Evolutionary conservation across 1,140 invertebrate species (phyloP).

Genomic region (Stratiolaelaps scimitus): DNA sequence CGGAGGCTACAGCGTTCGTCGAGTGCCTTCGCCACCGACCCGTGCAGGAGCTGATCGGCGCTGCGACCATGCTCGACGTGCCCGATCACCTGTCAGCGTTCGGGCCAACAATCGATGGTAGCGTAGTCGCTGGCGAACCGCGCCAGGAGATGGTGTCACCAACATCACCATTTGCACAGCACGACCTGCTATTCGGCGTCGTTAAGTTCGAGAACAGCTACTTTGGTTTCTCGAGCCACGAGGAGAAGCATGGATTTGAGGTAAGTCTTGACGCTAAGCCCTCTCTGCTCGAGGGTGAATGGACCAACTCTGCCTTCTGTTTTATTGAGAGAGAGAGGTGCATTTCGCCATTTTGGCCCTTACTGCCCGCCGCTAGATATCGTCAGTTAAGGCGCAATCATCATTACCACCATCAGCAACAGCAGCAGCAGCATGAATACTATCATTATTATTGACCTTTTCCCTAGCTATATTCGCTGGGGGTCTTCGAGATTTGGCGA

Average conservation of each 20-base stretch:
- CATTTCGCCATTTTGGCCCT: no score
- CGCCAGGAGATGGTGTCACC: slow-evolving; percentile 33
- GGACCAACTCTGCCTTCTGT: background rate
- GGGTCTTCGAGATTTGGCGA: no score
- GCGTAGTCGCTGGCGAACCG: slow-evolving; percentile 70
- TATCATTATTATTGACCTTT: no score
- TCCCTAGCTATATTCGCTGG: no score
- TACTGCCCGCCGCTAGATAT: no score
- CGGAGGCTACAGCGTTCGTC: slow-evolving; percentile 52
- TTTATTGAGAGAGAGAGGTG: no score
- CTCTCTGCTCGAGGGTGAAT: no score
- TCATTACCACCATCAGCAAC: no score
- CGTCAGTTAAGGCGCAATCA: no score
- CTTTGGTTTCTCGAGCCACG: slow-evolving; percentile 71
- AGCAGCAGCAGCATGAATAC: no score
- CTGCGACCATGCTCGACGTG: slow-evolving; percentile 59
- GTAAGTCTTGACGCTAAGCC: background rate
- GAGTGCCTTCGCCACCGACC: slow-evolving; percentile 68
- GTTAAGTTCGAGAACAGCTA: slow-evolving; percentile 72
- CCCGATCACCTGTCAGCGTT: slow-evolving; percentile 73
- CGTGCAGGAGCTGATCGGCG: slow-evolving; percentile 53
- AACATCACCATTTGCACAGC: slow-evolving; percentile 39
- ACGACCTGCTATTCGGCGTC: slow-evolving; percentile 89
- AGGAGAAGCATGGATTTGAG: slow-evolving; percentile 81
- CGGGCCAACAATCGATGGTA: slow-evolving; percentile 78